phyloP scores from a whole-genome alignment of 2,888 invertebrate species.

The Cephus nigrinus region DNA sequence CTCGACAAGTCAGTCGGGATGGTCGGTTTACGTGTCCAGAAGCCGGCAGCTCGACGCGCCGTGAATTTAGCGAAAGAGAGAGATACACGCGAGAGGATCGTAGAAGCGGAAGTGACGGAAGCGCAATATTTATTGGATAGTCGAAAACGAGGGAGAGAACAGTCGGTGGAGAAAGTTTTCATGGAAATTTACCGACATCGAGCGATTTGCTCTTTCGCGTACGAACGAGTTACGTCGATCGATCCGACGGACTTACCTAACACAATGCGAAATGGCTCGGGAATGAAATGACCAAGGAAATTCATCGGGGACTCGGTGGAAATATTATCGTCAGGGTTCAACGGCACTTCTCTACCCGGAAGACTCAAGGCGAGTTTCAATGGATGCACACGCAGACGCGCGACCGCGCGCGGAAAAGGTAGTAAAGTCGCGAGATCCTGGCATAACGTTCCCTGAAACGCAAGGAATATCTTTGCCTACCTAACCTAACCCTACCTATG shows the following conservation, averaged over 20 bases:
- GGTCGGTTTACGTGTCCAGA: not conserved
- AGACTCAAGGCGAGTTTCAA: not conserved
- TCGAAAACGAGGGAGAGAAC: not conserved
- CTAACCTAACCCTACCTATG: too few relatives aligned
- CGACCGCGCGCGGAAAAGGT: not conserved
- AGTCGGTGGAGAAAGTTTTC: not conserved
- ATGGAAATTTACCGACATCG: too few relatives aligned
- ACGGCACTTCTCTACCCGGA: not conserved
- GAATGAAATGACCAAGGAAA: not conserved
- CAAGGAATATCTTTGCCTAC: not conserved
- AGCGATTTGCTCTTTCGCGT: too few relatives aligned
- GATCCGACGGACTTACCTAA: not conserved
- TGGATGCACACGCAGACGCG: not conserved
- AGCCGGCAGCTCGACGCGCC: not conserved
- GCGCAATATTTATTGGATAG: not conserved
- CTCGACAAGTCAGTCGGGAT: not conserved
- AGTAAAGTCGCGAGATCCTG: slow-evolving; percentile 23
- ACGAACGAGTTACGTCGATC: not conserved
- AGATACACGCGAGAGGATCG: not conserved
- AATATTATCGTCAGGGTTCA: not conserved
- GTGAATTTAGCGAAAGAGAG: not conserved
- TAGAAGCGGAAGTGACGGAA: too few relatives aligned
- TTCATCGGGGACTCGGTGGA: not conserved
- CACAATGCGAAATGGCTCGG: not conserved
- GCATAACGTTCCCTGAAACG: slow-evolving; percentile 28